Evolutionary conservation across 2,113 vertebrate species (phyloP).

Genomic region (Gambusia affinis): DNA sequence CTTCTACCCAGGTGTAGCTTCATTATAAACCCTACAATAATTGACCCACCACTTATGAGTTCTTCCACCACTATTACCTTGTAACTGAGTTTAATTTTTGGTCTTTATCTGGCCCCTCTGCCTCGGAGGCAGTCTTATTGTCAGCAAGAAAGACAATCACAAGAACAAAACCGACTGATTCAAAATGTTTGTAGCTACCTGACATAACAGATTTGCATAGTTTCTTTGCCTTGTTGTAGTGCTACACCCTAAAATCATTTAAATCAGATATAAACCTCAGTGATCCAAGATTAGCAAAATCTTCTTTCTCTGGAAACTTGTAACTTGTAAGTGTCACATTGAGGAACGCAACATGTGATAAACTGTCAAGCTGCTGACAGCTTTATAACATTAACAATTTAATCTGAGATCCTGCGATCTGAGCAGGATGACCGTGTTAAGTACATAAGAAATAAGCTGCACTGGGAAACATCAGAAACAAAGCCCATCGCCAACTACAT

Average conservation of each 20-base stretch:
- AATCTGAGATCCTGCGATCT: background rate
- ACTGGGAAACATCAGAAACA: conserved; percentile 25
- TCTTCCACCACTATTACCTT: no score
- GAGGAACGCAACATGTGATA: background rate
- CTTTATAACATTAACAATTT: background rate
- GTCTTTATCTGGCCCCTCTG: background rate
- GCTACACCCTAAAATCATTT: conserved; percentile 27
- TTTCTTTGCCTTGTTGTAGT: conserved; percentile 21
- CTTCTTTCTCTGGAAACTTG: background rate
- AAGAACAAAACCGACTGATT: background rate
- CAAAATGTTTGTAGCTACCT: background rate
- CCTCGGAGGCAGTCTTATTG: background rate
- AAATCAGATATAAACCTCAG: conserved; percentile 1
- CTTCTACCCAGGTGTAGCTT: no score
- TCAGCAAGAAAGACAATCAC: background rate
- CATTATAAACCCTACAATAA: background rate
- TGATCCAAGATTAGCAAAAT: background rate
- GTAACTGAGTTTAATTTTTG: background rate
- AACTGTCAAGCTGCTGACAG: background rate
- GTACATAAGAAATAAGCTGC: conserved; percentile 7
- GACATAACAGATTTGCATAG: conserved; percentile 4
- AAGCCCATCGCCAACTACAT: conserved; percentile 19
- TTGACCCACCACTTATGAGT: background rate
- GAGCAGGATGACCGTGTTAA: background rate
- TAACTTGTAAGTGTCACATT: background rate